Conservation (phyloP, 2,888 invertebrate species). For the Tethea ocularis region DNA sequence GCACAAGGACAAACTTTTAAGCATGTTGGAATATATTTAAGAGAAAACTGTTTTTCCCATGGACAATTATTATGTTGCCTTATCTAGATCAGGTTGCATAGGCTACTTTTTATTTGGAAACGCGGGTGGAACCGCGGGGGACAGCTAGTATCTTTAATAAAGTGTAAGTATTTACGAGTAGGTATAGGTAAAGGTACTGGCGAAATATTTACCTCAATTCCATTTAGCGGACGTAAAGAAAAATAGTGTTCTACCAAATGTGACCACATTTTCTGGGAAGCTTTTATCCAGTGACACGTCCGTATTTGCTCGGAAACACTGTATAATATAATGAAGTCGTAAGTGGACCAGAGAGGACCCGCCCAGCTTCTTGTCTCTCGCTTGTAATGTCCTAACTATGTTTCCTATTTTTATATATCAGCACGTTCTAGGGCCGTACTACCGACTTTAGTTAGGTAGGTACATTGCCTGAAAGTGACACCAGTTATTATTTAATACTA, state of each 20-base stretch:
- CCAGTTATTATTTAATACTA: not conserved
- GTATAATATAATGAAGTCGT: conserved; percentile 33
- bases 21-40: no score
- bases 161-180: not conserved
- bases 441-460: not conserved
- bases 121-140: no score
- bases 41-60: no score
- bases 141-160: no score
- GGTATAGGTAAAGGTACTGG: not conserved
- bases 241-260: conserved; percentile 6
- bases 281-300: conserved; percentile 14
- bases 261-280: conserved; percentile 11
- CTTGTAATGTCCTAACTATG: conserved; percentile 40
- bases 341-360: conserved; percentile 19
- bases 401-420: conserved; percentile 48
- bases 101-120: no score
- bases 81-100: no score
- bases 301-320: conserved; percentile 13
- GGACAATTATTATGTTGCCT: no score
- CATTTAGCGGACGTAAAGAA: not conserved
- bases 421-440: conserved; percentile 14
- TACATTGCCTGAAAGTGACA: not conserved
- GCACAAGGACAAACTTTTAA: no score
- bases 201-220: conserved; percentile 1
- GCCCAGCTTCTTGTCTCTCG: conserved; percentile 22